Evolutionary conservation across 2,888 invertebrate genomes (phyloP).

Genomic region (Protodeltote pygarga): DNA sequence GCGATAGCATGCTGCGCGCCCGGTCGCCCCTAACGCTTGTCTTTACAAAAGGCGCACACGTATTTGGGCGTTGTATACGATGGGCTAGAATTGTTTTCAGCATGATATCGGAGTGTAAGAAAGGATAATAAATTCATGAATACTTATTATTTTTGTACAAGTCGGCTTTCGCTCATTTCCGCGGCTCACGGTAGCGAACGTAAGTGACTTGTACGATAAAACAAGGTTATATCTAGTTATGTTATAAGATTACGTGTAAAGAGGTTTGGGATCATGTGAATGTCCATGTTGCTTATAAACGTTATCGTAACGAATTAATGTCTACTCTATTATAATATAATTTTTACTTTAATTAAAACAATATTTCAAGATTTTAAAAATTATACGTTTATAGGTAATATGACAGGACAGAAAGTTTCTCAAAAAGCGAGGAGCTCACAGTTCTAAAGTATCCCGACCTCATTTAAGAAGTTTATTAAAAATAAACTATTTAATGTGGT

Average conservation of each 20-base stretch:
- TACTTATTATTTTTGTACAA: constrained; percentile 69
- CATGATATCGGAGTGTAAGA: constrained; percentile 52
- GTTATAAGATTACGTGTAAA: constrained; percentile 32
- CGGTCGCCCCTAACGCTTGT: constrained; percentile 3
- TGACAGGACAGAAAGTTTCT: constrained; percentile 20
- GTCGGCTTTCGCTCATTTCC: constrained; percentile 55
- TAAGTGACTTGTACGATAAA: constrained; percentile 54
- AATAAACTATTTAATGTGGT: too few relatives aligned
- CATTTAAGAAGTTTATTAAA: too few relatives aligned
- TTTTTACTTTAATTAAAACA: constrained; percentile 17
- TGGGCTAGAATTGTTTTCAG: constrained; percentile 31
- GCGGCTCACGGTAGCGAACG: constrained; percentile 67
- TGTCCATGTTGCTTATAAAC: constrained; percentile 34
- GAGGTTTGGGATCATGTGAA: constrained; percentile 54
- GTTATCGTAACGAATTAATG: constrained; percentile 14
- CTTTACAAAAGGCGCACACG: neutral
- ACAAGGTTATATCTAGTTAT: constrained; percentile 35
- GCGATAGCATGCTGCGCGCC: constrained; percentile 37
- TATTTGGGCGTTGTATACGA: neutral
- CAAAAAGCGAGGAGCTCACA: constrained; percentile 7
- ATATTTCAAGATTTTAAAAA: constrained; percentile 9
- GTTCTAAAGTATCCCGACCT: constrained; percentile 33
- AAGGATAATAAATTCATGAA: constrained; percentile 48
- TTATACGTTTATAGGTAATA: constrained; percentile 41
- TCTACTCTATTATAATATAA: constrained; percentile 25